phyloP scores from a whole-genome alignment of 2,888 invertebrate genomes.

The Zele albiditarsus region DNA sequence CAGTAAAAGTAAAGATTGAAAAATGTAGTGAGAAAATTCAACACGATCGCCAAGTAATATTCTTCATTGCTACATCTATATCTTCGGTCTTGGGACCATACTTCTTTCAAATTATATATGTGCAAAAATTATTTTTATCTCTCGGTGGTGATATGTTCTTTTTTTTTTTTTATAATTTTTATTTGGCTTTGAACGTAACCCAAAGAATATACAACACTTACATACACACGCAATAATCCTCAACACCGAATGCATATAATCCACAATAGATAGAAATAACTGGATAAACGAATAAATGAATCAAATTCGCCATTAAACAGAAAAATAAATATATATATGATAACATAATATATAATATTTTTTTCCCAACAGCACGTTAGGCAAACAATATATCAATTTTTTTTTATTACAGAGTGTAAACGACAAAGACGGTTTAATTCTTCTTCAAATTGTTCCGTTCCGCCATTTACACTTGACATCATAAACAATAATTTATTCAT shows the following conservation, averaged over 20 bases:
- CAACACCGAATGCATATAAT: not conserved
- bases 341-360: not conserved
- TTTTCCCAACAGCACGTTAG: constrained; percentile 22
- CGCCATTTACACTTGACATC: not conserved
- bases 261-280: not conserved
- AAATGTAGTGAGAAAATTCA: not conserved
- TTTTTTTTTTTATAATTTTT: not conserved
- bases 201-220: constrained; percentile 1
- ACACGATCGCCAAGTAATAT: constrained; percentile 16
- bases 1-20: not conserved
- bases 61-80: not conserved
- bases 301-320: not conserved
- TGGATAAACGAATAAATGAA: not conserved
- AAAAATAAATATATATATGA: not conserved
- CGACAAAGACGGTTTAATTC: not conserved
- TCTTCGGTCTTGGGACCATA: not conserved
- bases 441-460: not conserved
- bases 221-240: constrained; percentile 13
- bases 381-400: constrained; percentile 36
- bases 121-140: not conserved
- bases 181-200: constrained; percentile 8
- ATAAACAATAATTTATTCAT: not conserved
- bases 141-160: not conserved
- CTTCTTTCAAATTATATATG: not conserved
- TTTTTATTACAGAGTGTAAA: constrained; percentile 3